These are phyloP conservation scores for Drosophila putrida DNA, from an alignment of 2,888 invertebrate species.

Conservation along the genomic window DNA sequence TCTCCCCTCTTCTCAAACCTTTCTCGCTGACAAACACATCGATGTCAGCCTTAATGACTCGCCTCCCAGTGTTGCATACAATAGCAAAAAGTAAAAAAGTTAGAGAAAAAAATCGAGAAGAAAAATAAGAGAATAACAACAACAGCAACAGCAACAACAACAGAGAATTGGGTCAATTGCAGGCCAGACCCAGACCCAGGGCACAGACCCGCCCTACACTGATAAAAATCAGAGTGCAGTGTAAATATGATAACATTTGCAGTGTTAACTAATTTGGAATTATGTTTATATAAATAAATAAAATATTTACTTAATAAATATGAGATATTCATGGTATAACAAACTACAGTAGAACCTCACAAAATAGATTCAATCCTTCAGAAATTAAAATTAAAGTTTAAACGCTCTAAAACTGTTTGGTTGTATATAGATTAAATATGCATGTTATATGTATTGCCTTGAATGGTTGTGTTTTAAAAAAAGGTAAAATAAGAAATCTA, in stretches of 20 bases:
- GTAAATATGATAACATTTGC: neutral
- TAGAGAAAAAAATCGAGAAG: slow-evolving; percentile 3
- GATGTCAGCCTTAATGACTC: slow-evolving; percentile 62
- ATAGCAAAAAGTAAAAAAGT: slow-evolving; percentile 24
- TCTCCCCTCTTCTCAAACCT: neutral
- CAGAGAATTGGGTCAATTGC: slow-evolving; percentile 61
- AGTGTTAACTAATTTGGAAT: neutral
- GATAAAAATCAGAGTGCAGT: neutral
- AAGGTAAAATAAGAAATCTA: too few relatives aligned
- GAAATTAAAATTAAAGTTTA: too few relatives aligned
- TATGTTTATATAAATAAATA: neutral
- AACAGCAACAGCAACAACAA: slow-evolving; percentile 11
- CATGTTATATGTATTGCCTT: too few relatives aligned
- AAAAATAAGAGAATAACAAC: slow-evolving; percentile 4
- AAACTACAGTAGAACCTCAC: too few relatives aligned
- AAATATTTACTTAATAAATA: too few relatives aligned
- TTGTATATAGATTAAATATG: too few relatives aligned
- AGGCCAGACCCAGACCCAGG: slow-evolving; percentile 38
- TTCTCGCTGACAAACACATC: slow-evolving; percentile 8
- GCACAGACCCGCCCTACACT: slow-evolving; percentile 4
- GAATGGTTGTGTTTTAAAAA: too few relatives aligned
- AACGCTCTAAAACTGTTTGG: too few relatives aligned
- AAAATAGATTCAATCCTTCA: too few relatives aligned
- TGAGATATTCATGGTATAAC: too few relatives aligned
- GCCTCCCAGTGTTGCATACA: slow-evolving; percentile 37